These are phyloP conservation scores for Meteorus cinctellus DNA, from an alignment of 2,888 invertebrate genomes.

Conservation along the genomic window DNA sequence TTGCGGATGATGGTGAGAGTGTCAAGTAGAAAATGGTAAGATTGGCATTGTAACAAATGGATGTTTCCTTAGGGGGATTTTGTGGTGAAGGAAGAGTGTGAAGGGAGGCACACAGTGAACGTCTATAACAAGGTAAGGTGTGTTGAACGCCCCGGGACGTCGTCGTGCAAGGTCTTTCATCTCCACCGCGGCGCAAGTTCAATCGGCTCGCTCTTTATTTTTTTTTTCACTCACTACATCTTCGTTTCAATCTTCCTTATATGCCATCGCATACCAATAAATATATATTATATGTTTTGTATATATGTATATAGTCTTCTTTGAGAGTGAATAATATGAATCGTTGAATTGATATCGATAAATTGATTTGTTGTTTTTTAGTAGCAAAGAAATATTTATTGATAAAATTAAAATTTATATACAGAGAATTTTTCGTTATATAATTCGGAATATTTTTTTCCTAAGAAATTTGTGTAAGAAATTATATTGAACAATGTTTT, in stretches of 20 bases:
- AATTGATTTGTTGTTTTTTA: slow-evolving; percentile 5
- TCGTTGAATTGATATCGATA: not conserved
- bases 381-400: not conserved
- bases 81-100: not conserved
- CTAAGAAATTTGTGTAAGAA: too few species aligned
- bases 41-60: slow-evolving; percentile 65
- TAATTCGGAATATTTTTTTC: too few species aligned
- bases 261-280: slow-evolving; percentile 57
- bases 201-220: slow-evolving; percentile 58
- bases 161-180: slow-evolving; percentile 60
- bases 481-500: too few species aligned
- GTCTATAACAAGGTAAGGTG: slow-evolving; percentile 64
- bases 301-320: slow-evolving; percentile 55
- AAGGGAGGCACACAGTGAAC: slow-evolving; percentile 45
- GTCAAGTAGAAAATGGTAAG: slow-evolving; percentile 53
- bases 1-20: slow-evolving; percentile 46
- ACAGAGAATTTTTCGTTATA: too few species aligned
- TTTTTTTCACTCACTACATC: slow-evolving; percentile 52
- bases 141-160: slow-evolving; percentile 68
- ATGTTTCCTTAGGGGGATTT: slow-evolving; percentile 60
- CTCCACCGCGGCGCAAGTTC: slow-evolving; percentile 61
- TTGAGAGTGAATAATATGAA: not conserved
- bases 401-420: not conserved
- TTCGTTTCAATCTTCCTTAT: slow-evolving; percentile 61
- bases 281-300: slow-evolving; percentile 65